Evolutionary conservation across 2,888 invertebrate species (phyloP).

Genomic region (Glaucopsyche alexis): DNA sequence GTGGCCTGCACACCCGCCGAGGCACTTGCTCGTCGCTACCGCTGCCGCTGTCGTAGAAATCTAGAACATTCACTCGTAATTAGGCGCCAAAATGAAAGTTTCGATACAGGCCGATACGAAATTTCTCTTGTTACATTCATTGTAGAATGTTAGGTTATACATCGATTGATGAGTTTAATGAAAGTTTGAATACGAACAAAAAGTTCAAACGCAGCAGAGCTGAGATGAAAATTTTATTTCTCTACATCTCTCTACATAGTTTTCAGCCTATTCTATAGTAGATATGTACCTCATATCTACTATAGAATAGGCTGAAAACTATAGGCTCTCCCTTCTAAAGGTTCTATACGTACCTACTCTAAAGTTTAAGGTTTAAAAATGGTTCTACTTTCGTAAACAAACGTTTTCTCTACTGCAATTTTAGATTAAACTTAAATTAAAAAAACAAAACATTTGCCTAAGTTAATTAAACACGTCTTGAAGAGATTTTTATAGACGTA

Average conservation of each 20-base stretch:
- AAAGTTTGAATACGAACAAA: neutral
- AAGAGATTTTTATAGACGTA: neutral
- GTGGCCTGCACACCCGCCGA: slow-evolving; percentile 53
- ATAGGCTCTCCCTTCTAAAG: too few relatives aligned
- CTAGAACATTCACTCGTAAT: slow-evolving; percentile 48
- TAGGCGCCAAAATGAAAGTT: slow-evolving; percentile 16
- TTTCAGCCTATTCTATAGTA: too few relatives aligned
- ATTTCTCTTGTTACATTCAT: slow-evolving; percentile 5
- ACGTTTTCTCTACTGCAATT: too few relatives aligned
- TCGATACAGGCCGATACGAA: neutral
- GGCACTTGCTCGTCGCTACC: slow-evolving; percentile 61
- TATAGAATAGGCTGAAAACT: too few relatives aligned
- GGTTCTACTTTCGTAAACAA: too few relatives aligned
- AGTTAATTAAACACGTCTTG: slow-evolving; percentile 1
- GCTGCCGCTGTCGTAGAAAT: slow-evolving; percentile 67
- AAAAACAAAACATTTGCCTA: neutral
- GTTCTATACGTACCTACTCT: too few relatives aligned
- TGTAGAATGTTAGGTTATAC: neutral
- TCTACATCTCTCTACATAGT: too few relatives aligned
- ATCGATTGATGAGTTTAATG: neutral
- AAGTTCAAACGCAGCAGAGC: neutral
- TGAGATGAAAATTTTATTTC: too few relatives aligned
- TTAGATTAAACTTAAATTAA: too few relatives aligned
- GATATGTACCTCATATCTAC: too few relatives aligned
- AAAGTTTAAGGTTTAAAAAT: too few relatives aligned